A percentile compares a stretch with the other conserved stretches of the same genome.
phyloP scores from a whole-genome alignment of 2,113 vertebrate genomes.

The Anser brachyrhynchus region DNA sequence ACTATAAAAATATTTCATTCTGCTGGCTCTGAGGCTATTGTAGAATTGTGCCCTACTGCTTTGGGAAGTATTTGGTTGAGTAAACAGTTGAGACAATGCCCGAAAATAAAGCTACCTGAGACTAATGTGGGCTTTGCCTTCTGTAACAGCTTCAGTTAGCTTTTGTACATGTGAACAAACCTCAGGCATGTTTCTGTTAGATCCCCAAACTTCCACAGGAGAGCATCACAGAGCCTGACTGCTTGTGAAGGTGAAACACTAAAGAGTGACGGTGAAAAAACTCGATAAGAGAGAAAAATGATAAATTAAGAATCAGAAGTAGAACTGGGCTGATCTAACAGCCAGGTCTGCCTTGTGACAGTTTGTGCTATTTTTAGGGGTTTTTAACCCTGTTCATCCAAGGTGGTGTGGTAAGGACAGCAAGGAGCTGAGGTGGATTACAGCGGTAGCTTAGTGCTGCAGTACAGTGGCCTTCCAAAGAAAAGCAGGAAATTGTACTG shows the following conservation, averaged over 20 bases:
- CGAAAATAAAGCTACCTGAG: not conserved
- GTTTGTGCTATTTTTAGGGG: not conserved
- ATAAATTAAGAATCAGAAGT: not conserved
- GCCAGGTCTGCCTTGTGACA: not conserved
- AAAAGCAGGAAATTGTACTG: not conserved
- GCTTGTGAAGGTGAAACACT: not conserved
- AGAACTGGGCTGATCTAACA: not conserved
- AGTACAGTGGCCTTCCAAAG: not conserved
- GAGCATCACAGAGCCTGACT: not conserved
- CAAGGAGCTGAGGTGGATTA: not conserved
- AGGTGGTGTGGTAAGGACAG: not conserved
- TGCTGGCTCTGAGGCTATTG: not conserved
- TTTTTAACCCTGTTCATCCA: not conserved
- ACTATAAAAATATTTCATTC: not conserved
- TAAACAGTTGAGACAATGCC: not conserved
- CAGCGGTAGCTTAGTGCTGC: not conserved
- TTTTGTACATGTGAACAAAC: not conserved
- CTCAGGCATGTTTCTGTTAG: not conserved
- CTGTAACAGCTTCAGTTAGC: not conserved
- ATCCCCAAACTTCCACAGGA: not conserved
- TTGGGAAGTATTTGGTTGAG: not conserved
- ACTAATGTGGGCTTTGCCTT: not conserved
- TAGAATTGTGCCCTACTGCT: not conserved
- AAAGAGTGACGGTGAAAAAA: not conserved
- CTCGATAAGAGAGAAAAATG: not conserved